Evolutionary conservation across 2,113 vertebrate genomes (phyloP).

Genomic region (Xenus cinereus): DNA sequence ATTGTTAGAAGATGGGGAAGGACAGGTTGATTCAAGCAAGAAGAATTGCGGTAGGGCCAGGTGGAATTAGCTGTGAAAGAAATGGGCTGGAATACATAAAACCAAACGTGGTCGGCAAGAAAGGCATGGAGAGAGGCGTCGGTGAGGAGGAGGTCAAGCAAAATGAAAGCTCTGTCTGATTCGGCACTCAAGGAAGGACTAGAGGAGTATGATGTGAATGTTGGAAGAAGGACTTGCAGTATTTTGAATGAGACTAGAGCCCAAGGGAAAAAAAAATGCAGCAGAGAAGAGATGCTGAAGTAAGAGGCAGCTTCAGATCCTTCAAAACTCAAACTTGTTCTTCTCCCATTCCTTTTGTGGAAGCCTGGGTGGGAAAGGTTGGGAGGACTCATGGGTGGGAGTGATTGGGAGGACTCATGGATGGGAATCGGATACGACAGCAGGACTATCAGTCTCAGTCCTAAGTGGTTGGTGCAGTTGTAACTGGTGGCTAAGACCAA

Average conservation of each 20-base stretch:
- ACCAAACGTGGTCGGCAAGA: neutral
- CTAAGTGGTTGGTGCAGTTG: neutral
- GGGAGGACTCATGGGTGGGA: neutral
- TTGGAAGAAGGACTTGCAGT: neutral
- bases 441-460: neutral
- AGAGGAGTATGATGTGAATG: neutral
- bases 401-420: neutral
- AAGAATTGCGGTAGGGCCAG: neutral
- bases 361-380: neutral
- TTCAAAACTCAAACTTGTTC: neutral
- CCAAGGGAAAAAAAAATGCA: neutral
- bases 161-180: neutral
- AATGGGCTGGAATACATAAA: neutral
- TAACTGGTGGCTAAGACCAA: neutral
- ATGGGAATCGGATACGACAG: neutral
- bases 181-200: neutral
- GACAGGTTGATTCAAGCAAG: neutral
- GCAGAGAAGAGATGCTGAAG: neutral
- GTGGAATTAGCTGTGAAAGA: neutral
- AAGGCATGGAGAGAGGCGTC: neutral
- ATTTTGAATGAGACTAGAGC: neutral
- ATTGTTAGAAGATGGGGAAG: neutral
- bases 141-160: neutral
- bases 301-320: neutral
- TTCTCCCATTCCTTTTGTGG: neutral